Percentiles rank a stretch among this genome's conserved stretches.
These are phyloP conservation scores for Philhelius pedissequus DNA, from an alignment of 2,888 invertebrate genomes.

Conservation along the genomic window DNA sequence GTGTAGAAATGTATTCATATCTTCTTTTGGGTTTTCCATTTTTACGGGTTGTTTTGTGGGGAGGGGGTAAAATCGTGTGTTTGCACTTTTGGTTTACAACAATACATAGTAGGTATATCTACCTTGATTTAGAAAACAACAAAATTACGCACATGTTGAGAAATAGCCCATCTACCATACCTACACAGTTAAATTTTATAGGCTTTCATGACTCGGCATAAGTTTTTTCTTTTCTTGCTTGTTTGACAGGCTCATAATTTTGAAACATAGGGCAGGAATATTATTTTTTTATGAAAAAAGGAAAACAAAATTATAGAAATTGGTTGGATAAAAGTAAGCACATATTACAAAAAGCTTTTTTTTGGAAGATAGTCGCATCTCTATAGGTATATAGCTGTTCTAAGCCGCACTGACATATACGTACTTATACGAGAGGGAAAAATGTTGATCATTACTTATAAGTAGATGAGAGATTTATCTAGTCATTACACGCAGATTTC, in stretches of 20 bases:
- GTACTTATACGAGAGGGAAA: too few species aligned
- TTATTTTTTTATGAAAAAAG: background rate
- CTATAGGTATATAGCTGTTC: too few species aligned
- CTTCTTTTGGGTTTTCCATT: background rate
- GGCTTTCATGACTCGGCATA: conserved; percentile 12
- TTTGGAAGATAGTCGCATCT: too few species aligned
- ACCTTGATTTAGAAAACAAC: conserved; percentile 4
- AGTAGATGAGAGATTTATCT: too few species aligned
- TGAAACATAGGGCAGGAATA: background rate
- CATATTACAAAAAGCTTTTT: background rate
- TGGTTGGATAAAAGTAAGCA: background rate
- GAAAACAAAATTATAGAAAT: background rate
- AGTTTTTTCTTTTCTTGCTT: too few species aligned
- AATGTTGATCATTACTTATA: too few species aligned
- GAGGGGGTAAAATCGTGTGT: conserved; percentile 25
- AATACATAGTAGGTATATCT: too few species aligned
- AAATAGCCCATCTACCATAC: background rate
- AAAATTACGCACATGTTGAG: background rate
- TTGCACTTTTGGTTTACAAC: conserved; percentile 24
- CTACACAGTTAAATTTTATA: background rate
- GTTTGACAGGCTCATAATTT: background rate
- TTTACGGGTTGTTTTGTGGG: too few species aligned
- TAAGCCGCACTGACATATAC: too few species aligned
- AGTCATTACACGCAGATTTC: too few species aligned
- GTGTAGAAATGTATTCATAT: conserved; percentile 7